Evolutionary conservation across 1,140 invertebrate genomes (phyloP).

Genomic region (Drosophila orosa): DNA sequence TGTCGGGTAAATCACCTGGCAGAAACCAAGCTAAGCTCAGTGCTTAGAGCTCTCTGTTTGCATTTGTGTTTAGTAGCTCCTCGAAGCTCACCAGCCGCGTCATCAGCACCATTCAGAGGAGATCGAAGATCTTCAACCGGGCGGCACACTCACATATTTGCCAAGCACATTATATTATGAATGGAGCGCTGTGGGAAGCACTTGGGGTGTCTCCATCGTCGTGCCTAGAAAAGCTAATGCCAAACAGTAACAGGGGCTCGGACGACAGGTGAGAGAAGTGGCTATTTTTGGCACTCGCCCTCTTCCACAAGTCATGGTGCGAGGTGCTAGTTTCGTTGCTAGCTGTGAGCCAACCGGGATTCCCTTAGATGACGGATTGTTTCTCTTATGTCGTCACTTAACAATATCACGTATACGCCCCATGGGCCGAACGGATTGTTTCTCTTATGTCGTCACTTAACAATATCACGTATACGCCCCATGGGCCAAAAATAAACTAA

Average conservation of each 20-base stretch:
- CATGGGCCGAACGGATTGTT: background rate
- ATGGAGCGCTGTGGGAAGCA: slow-evolving; percentile 41
- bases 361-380: slow-evolving; percentile 15
- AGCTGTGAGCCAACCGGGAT: slow-evolving; percentile 42
- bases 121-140: background rate
- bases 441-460: slow-evolving; percentile 2
- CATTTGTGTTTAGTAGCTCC: slow-evolving; percentile 22
- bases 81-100: slow-evolving; percentile 15
- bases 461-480: slow-evolving; percentile 31
- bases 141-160: slow-evolving; percentile 42
- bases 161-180: slow-evolving; percentile 44
- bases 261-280: slow-evolving; percentile 41
- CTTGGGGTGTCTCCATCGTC: slow-evolving; percentile 10
- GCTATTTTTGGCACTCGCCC: slow-evolving; percentile 47
- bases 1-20: slow-evolving; percentile 34
- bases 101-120: slow-evolving; percentile 32
- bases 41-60: slow-evolving; percentile 14
- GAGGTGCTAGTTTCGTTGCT: slow-evolving; percentile 23
- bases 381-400: slow-evolving; percentile 8
- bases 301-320: slow-evolving; percentile 34
- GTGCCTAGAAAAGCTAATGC: slow-evolving; percentile 5
- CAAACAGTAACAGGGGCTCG: slow-evolving; percentile 50
- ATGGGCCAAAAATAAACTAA: background rate
- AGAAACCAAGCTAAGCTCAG: background rate
- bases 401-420: slow-evolving; percentile 31